A percentile compares a stretch with the other conserved stretches of the same genome.
These are phyloP conservation scores for Azorinus chamasolen DNA, from an alignment of 2,888 invertebrate genomes.

Conservation along the genomic window DNA sequence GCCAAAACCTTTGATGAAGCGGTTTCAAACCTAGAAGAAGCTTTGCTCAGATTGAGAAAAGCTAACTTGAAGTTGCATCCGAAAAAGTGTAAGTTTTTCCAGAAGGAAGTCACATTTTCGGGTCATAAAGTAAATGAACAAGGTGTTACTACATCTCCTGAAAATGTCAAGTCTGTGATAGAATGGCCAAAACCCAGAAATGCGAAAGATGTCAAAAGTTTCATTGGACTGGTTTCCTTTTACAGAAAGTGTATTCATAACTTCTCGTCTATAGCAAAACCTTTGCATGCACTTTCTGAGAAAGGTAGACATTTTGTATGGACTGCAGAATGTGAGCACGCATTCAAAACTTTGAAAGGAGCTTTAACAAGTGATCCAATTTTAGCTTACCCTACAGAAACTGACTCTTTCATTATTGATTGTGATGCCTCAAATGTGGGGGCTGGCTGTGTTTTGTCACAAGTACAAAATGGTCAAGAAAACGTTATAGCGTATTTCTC, in stretches of 20 bases:
- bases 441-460: slow-evolving; percentile 13
- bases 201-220: slow-evolving; percentile 26
- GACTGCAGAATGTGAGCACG: slow-evolving; percentile 17
- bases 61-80: too few relatives aligned
- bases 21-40: slow-evolving; percentile 28
- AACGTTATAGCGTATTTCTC: too few relatives aligned
- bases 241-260: slow-evolving; percentile 37
- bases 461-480: slow-evolving; percentile 29
- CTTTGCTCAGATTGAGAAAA: slow-evolving; percentile 47
- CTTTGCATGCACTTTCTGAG: slow-evolving; percentile 21
- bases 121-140: slow-evolving; percentile 30
- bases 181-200: slow-evolving; percentile 40
- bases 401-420: slow-evolving; percentile 20
- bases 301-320: slow-evolving; percentile 17
- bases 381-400: slow-evolving; percentile 16
- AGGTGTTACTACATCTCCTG: slow-evolving; percentile 31
- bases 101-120: too few relatives aligned
- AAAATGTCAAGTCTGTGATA: slow-evolving; percentile 7
- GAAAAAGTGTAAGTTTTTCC: too few relatives aligned
- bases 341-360: slow-evolving; percentile 14
- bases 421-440: slow-evolving; percentile 13
- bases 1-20: slow-evolving; percentile 34
- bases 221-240: slow-evolving; percentile 29
- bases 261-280: slow-evolving; percentile 23
- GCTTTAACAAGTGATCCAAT: slow-evolving; percentile 14